These are phyloP conservation scores for Probosciger aterrimus DNA, from an alignment of 2,113 vertebrate species.

Conservation along the genomic window DNA sequence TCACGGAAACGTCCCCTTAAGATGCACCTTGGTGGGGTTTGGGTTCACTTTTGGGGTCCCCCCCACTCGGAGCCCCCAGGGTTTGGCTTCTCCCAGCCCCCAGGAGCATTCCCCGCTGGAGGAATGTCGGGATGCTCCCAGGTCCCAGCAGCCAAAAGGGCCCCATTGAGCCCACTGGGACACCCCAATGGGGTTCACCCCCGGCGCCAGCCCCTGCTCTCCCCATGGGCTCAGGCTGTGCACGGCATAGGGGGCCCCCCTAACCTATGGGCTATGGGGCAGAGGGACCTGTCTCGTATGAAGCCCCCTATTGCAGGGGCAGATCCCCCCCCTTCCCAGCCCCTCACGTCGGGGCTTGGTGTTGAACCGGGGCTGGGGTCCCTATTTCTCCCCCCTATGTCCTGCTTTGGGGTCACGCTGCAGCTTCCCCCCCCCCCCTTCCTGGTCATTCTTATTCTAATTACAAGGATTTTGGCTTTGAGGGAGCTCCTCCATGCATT, in stretches of 20 bases:
- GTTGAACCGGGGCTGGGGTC: not conserved
- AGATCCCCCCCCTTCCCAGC: not conserved
- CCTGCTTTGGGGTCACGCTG: too few relatives aligned
- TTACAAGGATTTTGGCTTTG: not conserved
- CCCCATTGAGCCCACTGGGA: not conserved
- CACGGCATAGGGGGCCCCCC: not conserved
- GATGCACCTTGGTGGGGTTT: not conserved
- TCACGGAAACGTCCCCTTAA: not conserved
- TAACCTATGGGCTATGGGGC: not conserved
- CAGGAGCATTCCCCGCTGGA: not conserved
- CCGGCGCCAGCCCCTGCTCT: too few relatives aligned
- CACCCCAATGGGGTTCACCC: not conserved
- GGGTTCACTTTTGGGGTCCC: not conserved
- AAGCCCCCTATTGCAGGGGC: not conserved
- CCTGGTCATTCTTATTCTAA: too few relatives aligned
- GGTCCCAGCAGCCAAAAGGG: not conserved
- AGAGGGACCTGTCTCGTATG: not conserved
- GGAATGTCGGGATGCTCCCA: not conserved
- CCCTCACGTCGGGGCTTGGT: not conserved
- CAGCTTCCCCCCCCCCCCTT: too few relatives aligned
- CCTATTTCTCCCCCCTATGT: not conserved
- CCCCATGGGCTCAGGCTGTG: not conserved
- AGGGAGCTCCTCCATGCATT: conserved; percentile 54
- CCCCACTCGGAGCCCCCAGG: not conserved
- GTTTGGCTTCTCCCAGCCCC: not conserved